Evolutionary conservation across 2,113 vertebrate species (phyloP).

Genomic region (Barnardius zonarius): DNA sequence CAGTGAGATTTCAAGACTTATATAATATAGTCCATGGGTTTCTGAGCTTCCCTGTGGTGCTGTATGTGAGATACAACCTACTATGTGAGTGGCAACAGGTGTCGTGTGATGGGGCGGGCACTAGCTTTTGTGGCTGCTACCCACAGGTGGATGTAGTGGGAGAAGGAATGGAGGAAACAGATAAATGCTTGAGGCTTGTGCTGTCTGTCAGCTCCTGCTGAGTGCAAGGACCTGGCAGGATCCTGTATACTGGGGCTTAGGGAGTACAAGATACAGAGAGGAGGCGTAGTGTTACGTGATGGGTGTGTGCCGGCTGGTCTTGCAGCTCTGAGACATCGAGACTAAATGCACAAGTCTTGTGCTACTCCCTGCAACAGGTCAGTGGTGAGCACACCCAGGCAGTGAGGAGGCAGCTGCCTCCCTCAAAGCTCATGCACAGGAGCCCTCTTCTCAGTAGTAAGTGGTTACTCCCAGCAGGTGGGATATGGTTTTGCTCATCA

Average conservation of each 20-base stretch:
- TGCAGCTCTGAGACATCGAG: fast-evolving
- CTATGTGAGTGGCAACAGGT: fast-evolving
- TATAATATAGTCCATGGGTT: background rate
- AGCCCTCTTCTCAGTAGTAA: background rate
- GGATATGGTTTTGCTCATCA: background rate
- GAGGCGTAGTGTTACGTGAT: fast-evolving
- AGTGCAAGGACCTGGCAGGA: fast-evolving
- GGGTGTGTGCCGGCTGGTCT: background rate
- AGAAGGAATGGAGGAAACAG: background rate
- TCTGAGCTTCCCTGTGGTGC: background rate
- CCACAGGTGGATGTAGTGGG: background rate
- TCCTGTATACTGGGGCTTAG: background rate
- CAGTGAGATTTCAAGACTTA: background rate
- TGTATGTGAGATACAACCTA: fast-evolving
- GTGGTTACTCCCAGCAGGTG: background rate
- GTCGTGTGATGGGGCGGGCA: background rate
- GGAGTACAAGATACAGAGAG: background rate
- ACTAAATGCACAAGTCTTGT: background rate
- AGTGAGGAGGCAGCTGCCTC: background rate
- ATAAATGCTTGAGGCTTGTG: background rate
- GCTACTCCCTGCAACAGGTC: background rate
- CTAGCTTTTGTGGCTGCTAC: background rate
- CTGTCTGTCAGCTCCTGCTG: background rate
- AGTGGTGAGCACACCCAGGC: background rate
- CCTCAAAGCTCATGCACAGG: background rate